A percentile compares a stretch with the other conserved stretches of the same genome.
Evolutionary conservation across 2,797 vertebrate species (phyloP).

Genomic region (Hemibagrus guttatus): DNA sequence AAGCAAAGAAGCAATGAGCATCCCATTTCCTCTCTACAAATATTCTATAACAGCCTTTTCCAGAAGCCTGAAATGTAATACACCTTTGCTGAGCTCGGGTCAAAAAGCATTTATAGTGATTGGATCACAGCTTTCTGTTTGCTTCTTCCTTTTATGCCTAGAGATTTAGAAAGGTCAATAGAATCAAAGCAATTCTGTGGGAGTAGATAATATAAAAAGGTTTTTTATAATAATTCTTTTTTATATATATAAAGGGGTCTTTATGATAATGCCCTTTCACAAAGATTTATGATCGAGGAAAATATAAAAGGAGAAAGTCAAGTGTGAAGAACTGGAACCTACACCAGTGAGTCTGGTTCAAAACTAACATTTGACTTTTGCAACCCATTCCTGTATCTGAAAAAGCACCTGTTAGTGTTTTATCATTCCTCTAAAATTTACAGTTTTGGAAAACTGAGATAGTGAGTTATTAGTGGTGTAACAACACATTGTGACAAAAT

Average conservation of each 20-base stretch:
- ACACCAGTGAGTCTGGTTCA: neutral
- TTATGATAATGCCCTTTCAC: slow-evolving; percentile 41
- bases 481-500: neutral
- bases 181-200: slow-evolving; percentile 40
- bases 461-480: neutral
- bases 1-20: slow-evolving; percentile 17
- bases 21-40: slow-evolving; percentile 17
- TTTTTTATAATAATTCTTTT: neutral
- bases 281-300: slow-evolving; percentile 7
- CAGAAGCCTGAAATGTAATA: slow-evolving; percentile 32
- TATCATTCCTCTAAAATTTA: neutral
- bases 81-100: slow-evolving; percentile 38
- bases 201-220: slow-evolving; percentile 35
- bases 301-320: neutral
- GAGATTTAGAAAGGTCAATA: slow-evolving; percentile 43
- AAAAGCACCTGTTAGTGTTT: neutral
- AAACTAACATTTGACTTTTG: neutral
- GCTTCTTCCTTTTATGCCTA: slow-evolving; percentile 37
- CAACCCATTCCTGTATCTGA: neutral
- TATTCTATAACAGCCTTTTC: slow-evolving; percentile 35
- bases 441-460: neutral
- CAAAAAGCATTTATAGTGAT: slow-evolving; percentile 50
- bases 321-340: slow-evolving; percentile 9
- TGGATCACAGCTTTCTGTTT: slow-evolving; percentile 42
- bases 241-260: slow-evolving; percentile 10